Evolutionary conservation across 2,797 vertebrate species (phyloP), one percentile per base, ranked within the genome.

Genomic region (Rhynchonycteris naso): DNA sequence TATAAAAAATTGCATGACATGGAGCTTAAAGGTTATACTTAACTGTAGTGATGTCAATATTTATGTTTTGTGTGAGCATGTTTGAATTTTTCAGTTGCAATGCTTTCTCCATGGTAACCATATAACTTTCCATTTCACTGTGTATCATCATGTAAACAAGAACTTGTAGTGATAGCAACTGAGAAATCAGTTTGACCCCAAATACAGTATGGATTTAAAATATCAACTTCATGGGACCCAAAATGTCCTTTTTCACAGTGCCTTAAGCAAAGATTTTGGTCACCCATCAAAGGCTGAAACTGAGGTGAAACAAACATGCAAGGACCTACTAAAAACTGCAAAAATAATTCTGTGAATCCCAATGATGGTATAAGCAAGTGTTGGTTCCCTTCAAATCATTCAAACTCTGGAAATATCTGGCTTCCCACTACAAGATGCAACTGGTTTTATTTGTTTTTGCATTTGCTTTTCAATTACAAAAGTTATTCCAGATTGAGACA

Each of bases 181-280:
- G 24, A 92, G 52, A 83, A 95, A 95, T 81, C 61, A 90, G 43
- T 81, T 68, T 94, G 72, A 86, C 61, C n/a, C n/a, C 86, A 86
- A 75, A 91, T n/a, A 16, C 1, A 81, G 21, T 66, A 68, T 50
- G 63, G 22, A 91, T 78, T 95, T 93, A 92, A 71, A 80, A 79
- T 89, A 15, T 47, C 56, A 88, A 50, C 13, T 35, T 19, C 75
- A 21, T 33, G 18, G 58, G 22, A 88, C 5, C 38, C 91, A 89
- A 81, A 35, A 3, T 75, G 4, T 61, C n/a, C 80, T 56, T 93
- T 91, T 58, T 69, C 58, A 87, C 2, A 33, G 7, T 33, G 30
- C 58, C 22, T 15, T 91, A 30, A 93, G 38, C n/a, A 93, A 91
- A 24, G 43, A 87, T 72, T 82, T 84, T 30, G 24, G 26, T 88